Evolutionary conservation across 2,888 invertebrate genomes (phyloP).

Genomic region (Melinaea menophilus): DNA sequence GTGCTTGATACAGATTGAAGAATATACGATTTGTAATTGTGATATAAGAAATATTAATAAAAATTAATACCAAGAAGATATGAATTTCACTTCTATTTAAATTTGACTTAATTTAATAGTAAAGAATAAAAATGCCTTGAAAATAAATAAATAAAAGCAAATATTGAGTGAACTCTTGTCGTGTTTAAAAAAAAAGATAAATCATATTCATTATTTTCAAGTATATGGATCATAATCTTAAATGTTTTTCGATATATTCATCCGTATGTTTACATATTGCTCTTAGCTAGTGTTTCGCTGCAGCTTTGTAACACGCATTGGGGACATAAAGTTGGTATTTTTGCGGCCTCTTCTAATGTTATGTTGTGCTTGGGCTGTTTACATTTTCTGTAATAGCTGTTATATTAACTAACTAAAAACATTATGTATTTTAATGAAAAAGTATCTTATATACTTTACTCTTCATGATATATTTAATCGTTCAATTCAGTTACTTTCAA

Average conservation of each 20-base stretch:
- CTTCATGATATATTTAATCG: too few species aligned
- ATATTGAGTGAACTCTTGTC: too few species aligned
- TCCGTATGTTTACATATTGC: slow-evolving; percentile 21
- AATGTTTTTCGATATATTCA: slow-evolving; percentile 37
- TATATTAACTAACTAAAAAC: neutral
- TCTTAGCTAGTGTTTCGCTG: slow-evolving; percentile 41
- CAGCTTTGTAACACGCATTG: slow-evolving; percentile 46
- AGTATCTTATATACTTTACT: too few species aligned
- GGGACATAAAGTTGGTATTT: slow-evolving; percentile 50
- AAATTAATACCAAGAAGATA: too few species aligned
- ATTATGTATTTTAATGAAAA: neutral
- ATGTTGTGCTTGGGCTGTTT: slow-evolving; percentile 29
- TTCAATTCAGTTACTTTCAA: too few species aligned
- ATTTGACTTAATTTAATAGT: too few species aligned
- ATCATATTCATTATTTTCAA: neutral
- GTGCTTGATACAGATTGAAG: slow-evolving; percentile 42
- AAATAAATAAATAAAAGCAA: too few species aligned
- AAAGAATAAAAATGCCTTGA: too few species aligned
- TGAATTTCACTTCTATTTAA: too few species aligned
- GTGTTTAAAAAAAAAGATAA: neutral
- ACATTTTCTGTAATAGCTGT: slow-evolving; percentile 8
- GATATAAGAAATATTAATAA: neutral
- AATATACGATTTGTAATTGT: slow-evolving; percentile 29
- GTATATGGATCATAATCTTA: slow-evolving; percentile 7
- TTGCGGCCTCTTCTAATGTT: slow-evolving; percentile 44